These are phyloP conservation scores for Oxytorus armatus DNA, from an alignment of 2,888 invertebrate genomes.

Conservation along the genomic window DNA sequence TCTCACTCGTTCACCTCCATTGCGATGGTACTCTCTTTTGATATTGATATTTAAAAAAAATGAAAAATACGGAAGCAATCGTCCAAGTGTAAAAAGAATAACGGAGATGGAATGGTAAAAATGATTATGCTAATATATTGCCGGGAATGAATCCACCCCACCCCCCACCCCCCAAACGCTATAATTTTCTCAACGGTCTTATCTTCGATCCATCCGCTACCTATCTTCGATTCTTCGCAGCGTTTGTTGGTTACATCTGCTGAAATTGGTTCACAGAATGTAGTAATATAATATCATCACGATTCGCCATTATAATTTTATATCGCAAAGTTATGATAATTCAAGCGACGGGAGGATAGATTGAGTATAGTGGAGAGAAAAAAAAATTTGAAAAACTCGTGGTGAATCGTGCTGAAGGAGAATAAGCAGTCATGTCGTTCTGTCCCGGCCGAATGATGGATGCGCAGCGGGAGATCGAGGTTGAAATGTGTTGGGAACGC, in stretches of 20 bases:
- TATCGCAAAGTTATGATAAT: conserved; percentile 56
- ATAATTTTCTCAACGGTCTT: conserved; percentile 8
- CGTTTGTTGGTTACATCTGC: conserved; percentile 30
- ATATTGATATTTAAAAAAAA: background rate
- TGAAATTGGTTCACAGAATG: conserved; percentile 39
- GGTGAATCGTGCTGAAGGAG: conserved; percentile 52
- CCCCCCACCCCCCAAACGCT: conserved; percentile 11
- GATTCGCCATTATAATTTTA: conserved; percentile 51
- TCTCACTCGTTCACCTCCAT: background rate
- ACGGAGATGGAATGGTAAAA: conserved; percentile 4
- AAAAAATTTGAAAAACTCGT: conserved; percentile 44
- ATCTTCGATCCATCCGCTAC: conserved; percentile 52
- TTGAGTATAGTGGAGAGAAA: conserved; percentile 22
- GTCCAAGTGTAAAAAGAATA: background rate
- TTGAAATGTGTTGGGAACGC: conserved; percentile 51
- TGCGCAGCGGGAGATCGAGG: conserved; percentile 57
- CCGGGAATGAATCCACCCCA: conserved; percentile 40
- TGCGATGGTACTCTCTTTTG: background rate
- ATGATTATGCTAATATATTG: conserved; percentile 52
- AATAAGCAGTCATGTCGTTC: conserved; percentile 53
- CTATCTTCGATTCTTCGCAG: conserved; percentile 24
- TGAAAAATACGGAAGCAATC: conserved; percentile 30
- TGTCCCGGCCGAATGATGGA: conserved; percentile 59
- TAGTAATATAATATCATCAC: conserved; percentile 50
- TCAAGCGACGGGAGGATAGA: conserved; percentile 43